Evolutionary conservation across 2,888 invertebrate genomes (phyloP), one percentile per base, ranked within the genome.

Genomic region (Latheticus oryzae): DNA sequence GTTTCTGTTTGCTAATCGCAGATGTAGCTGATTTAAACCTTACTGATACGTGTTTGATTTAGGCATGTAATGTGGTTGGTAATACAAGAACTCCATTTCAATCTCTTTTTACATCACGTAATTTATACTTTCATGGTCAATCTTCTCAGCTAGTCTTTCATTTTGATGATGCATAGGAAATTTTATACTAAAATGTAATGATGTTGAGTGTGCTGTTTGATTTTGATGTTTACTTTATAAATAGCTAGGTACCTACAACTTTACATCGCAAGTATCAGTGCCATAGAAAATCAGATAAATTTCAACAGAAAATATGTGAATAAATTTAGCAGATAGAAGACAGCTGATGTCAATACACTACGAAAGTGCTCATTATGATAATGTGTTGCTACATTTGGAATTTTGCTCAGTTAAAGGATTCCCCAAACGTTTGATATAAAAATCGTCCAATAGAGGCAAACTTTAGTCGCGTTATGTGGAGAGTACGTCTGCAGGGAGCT

Each of bases 1-100:
- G 75, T 72, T 75, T 71, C 74, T 78, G 78, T 78, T 78, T 78
- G 78, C 76, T 73, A 77, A 76, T 76, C 76, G 72, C 78, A 78
- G 78, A 78, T 78, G 75, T 73, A 75, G 73, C 73, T 70, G 71
- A 70, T 73, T 72, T 55, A 51, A 40, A 55, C 51, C 55, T 61
- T 59, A 58, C 59, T 61, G 63, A 61, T 60, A 60, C 60, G 59
- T 63, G 66, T 67, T 66, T 66, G 61, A 66, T 66, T 62, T 63
- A 61, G 64, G 54, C 60, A 61, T 65, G 66, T 64, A 62, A 64
- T 62, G 67, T 66, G 67, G 67, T 63, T 62, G 63, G 64, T 60
- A 61, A 65, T 64, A 57, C 61, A 68, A 53, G 19, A 23, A 33
- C 56, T 26, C 45, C 24, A 35, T 43, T 45, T 45, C 35, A 33